phyloP scores from a whole-genome alignment of 2,797 vertebrate species.

The Pteropus rufus region DNA sequence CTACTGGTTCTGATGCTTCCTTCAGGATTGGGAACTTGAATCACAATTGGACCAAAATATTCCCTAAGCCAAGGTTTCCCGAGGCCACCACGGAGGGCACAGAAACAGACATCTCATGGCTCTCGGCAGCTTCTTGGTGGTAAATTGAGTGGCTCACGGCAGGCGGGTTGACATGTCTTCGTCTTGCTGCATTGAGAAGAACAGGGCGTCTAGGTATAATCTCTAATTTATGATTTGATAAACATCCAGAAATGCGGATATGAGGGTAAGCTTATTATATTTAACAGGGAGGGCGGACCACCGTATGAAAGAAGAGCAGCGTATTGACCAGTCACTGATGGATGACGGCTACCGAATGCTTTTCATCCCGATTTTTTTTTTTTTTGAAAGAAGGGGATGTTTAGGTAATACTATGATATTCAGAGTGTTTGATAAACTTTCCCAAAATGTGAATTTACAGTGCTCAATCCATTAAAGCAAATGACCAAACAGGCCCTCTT shows the following conservation, averaged over 20 bases:
- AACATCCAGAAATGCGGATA: background rate
- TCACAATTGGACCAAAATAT: background rate
- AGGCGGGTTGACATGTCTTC: background rate
- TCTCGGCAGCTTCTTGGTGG: background rate
- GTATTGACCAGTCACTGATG: background rate
- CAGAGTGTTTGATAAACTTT: background rate
- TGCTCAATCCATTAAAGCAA: background rate
- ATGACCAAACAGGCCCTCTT: background rate
- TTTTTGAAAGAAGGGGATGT: background rate
- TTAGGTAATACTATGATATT: background rate
- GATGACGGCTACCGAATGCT: background rate
- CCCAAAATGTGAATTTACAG: background rate
- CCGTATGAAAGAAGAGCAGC: no score
- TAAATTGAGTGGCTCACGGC: background rate
- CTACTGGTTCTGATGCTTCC: background rate
- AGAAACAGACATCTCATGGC: background rate
- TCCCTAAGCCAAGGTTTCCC: background rate
- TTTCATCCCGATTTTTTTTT: background rate
- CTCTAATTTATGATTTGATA: background rate
- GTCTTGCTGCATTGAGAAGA: background rate
- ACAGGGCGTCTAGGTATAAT: background rate
- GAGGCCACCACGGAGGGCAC: fast-evolving
- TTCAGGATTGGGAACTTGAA: background rate
- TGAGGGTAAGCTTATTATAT: background rate
- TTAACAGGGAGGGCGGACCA: background rate